Evolutionary conservation across 2,888 invertebrate species (phyloP), one percentile per base, ranked within the genome.

Genomic region (Mythimna pallens): DNA sequence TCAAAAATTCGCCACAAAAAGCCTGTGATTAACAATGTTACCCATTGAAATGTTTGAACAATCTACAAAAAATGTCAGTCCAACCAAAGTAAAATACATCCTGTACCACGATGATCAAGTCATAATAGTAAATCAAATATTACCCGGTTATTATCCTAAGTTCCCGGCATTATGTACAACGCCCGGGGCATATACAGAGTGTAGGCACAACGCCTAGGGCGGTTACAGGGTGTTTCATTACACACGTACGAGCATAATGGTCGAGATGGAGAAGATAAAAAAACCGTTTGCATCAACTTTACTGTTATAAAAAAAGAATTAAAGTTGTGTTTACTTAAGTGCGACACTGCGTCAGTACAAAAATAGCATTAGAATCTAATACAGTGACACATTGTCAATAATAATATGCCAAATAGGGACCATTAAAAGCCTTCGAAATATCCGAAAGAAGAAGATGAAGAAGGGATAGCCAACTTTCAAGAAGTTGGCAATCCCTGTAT

Each of bases 211-310:
- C 47, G 83, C 74, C 62, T 40, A 65, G 22, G 80, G 79, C 73
- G 57, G 14, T 55, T 36, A 65, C 64, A 66, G 65, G 66, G 58
- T 82, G 80, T 81, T 82, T 66, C 83, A 74, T 82, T 74, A 79
- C 83, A 83, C 76, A 65, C 68, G 76, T 62, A 59, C 80, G 65
- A 68, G 76, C 59, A 59, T 75, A 80, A 83, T 80, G 80, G 75
- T 75, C 71, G n/a, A 65, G 70, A 63, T 64, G 47, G 59, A 50
- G 68, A 65, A 74, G 50, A 82, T 70, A 70, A 54, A 54, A 34
- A 43, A 65, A 75, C 62, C 58, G 6, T 72, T 17, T 57, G 69
- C 54, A 65, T 55, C 57, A 63, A 70, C 34, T 52, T 74, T 62
- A 20, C 34, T 73, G 34, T 52, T 47, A 12, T 72, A 69, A 64